These are phyloP conservation scores for Selenia dentaria DNA, from an alignment of 2,888 invertebrate genomes.

Conservation along the genomic window DNA sequence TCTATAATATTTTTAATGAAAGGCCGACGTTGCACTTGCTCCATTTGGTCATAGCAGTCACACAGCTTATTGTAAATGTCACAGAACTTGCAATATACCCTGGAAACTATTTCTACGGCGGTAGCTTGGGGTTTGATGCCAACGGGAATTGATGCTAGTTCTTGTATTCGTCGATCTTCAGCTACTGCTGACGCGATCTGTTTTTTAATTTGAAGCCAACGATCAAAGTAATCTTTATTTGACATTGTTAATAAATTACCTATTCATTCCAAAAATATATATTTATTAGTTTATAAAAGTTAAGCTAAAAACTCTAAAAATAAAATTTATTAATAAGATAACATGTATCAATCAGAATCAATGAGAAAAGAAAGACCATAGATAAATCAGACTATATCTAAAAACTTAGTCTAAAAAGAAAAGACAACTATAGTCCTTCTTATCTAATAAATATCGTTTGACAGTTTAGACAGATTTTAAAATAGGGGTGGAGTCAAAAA, in stretches of 20 bases:
- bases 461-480: too few relatives aligned
- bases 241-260: conserved; percentile 49
- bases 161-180: conserved; percentile 65
- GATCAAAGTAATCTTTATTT: conserved; percentile 63
- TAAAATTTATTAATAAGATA: too few relatives aligned
- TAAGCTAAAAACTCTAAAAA: background rate
- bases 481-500: too few relatives aligned
- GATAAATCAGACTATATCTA: too few relatives aligned
- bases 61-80: conserved; percentile 83
- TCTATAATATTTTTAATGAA: conserved; percentile 84
- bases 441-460: too few relatives aligned
- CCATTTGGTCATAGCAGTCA: conserved; percentile 85
- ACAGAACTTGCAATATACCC: conserved; percentile 80
- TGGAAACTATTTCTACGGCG: conserved; percentile 77
- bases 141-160: conserved; percentile 49
- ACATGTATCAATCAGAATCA: too few relatives aligned
- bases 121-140: conserved; percentile 74
- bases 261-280: background rate
- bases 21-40: conserved; percentile 85
- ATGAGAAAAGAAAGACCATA: too few relatives aligned
- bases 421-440: too few relatives aligned
- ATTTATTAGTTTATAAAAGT: too few relatives aligned
- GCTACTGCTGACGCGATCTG: conserved; percentile 46
- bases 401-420: too few relatives aligned
- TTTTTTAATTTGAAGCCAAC: conserved; percentile 67